Percentiles rank a stretch among this genome's conserved stretches.
Evolutionary conservation across 1,140 invertebrate species (phyloP).

Genomic region (Hypsibius dujardini): DNA sequence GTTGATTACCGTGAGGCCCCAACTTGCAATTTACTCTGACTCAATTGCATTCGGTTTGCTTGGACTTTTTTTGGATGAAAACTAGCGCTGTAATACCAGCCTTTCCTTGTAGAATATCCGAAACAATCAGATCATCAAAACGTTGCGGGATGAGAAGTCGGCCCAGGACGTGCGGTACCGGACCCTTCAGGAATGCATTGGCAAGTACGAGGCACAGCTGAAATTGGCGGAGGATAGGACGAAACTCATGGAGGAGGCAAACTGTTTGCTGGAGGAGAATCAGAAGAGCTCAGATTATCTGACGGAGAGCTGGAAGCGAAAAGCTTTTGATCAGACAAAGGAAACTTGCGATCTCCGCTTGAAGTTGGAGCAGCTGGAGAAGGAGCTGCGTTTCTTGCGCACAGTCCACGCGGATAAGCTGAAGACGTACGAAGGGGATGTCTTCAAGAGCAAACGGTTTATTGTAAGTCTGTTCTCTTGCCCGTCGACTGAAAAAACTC

Average conservation of each 20-base stretch:
- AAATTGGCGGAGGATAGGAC: conserved; percentile 21
- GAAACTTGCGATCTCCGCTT: conserved; percentile 90
- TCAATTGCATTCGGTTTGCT: too few species aligned
- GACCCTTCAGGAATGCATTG: background rate
- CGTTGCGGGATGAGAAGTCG: conserved; percentile 77
- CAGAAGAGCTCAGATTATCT: conserved; percentile 61
- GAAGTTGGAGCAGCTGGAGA: conserved; percentile 56
- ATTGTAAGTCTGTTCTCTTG: conserved; percentile 22
- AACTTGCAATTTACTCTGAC: too few species aligned
- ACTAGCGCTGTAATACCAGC: too few species aligned
- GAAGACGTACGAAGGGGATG: conserved; percentile 17
- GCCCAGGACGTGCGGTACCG: conserved; percentile 53
- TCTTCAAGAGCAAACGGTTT: conserved; percentile 51
- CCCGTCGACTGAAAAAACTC: background rate
- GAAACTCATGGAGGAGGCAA: conserved; percentile 61
- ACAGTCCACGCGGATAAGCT: conserved; percentile 19
- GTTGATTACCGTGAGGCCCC: too few species aligned
- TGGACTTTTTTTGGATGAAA: too few species aligned
- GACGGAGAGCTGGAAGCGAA: conserved; percentile 92
- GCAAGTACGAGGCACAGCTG: conserved; percentile 17
- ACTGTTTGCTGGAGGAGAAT: conserved; percentile 20
- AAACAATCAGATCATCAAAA: conserved; percentile 82
- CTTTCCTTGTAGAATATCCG: conserved; percentile 69
- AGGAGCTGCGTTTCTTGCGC: conserved; percentile 27
- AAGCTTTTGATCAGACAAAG: conserved; percentile 79